Evolutionary conservation across 2,797 vertebrate genomes (phyloP).

Genomic region (Sebastes aleutianus): DNA sequence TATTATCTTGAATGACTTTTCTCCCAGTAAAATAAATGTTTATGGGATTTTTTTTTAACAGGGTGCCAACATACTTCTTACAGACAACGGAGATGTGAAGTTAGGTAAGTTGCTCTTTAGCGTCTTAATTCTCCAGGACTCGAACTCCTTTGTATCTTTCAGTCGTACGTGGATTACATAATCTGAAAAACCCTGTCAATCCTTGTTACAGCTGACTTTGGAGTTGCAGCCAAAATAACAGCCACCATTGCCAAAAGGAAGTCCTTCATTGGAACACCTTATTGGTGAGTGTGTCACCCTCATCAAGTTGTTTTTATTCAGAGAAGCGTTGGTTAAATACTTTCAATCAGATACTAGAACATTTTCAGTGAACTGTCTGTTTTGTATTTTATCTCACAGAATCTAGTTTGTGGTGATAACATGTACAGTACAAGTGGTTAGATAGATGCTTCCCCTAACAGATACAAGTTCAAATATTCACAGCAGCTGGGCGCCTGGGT

Average conservation of each 20-base stretch:
- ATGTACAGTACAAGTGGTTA: background rate
- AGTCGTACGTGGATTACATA: slow-evolving; percentile 15
- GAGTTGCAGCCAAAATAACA: slow-evolving; percentile 98
- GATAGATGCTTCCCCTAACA: background rate
- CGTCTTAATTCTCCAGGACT: slow-evolving; percentile 10
- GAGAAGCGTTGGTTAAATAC: background rate
- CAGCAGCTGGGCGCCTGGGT: no score
- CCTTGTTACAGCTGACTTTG: slow-evolving; percentile 91
- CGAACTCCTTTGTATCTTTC: background rate
- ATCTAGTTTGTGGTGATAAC: background rate
- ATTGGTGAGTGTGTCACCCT: slow-evolving; percentile 85
- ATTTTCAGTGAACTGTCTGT: background rate
- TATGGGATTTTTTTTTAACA: slow-evolving; percentile 57
- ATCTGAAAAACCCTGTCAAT: slow-evolving; percentile 51
- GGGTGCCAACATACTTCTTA: slow-evolving; percentile 97
- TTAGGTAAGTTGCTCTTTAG: slow-evolving; percentile 85
- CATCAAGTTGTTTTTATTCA: background rate
- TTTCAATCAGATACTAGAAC: background rate
- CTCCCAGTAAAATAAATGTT: background rate
- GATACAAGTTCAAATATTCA: background rate
- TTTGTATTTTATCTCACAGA: background rate
- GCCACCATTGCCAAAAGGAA: slow-evolving; percentile 99
- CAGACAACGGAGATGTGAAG: slow-evolving; percentile 96
- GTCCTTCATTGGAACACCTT: slow-evolving; percentile 98
- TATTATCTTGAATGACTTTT: background rate